These are phyloP conservation scores for Arctocebus calabarensis DNA, from an alignment of 2,797 vertebrate species.

Conservation along the genomic window DNA sequence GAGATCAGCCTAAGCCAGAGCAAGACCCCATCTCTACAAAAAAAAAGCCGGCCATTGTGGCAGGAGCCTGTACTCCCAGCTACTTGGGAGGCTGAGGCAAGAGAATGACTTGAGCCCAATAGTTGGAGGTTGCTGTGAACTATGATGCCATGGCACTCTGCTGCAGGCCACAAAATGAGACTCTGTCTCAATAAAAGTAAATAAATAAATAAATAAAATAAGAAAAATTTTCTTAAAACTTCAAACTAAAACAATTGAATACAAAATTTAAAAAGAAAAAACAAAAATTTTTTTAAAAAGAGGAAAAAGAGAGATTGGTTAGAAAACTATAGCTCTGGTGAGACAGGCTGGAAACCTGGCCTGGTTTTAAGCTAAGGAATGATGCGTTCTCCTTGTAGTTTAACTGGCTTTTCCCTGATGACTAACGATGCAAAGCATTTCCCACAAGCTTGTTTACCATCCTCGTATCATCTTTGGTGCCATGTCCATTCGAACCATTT, in stretches of 20 bases:
- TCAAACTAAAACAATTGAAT: too few species aligned
- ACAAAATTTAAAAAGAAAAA: too few species aligned
- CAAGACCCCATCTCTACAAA: background rate
- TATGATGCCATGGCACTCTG: too few species aligned
- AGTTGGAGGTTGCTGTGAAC: background rate
- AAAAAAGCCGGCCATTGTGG: background rate
- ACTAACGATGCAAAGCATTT: background rate
- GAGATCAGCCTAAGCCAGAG: background rate
- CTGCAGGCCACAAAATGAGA: background rate
- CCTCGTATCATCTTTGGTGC: background rate
- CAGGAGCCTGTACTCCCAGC: too few species aligned
- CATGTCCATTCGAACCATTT: background rate
- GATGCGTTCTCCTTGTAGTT: background rate
- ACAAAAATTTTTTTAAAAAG: background rate
- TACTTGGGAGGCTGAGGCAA: background rate
- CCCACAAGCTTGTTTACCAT: background rate
- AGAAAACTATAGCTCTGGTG: background rate
- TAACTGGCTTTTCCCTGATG: conserved; percentile 20
- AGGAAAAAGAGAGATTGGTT: background rate
- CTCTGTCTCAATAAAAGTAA: too few species aligned
- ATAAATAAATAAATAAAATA: too few species aligned
- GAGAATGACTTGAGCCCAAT: background rate
- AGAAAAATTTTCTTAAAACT: too few species aligned
- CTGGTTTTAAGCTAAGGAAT: background rate
- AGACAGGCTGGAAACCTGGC: background rate